A percentile compares a stretch with the other conserved stretches of the same genome.
These are phyloP conservation scores for Sinocyclocheilus maitianheensis DNA, from an alignment of 2,113 vertebrate species.

Conservation along the genomic window DNA sequence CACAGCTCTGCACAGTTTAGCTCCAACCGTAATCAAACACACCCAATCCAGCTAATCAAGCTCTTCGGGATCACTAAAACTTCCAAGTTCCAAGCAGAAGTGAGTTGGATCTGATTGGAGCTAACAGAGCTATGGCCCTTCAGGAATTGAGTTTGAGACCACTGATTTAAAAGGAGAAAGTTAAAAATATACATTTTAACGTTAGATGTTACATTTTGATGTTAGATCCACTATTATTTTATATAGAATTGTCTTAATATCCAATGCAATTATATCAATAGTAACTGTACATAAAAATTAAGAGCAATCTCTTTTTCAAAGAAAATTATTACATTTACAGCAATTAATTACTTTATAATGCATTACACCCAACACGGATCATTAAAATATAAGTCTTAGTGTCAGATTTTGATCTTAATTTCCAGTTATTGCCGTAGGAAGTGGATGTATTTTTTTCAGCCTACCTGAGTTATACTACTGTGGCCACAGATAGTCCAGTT, in stretches of 20 bases:
- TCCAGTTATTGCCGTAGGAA: not conserved
- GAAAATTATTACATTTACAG: not conserved
- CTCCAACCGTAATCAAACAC: too few species aligned
- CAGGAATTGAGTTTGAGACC: too few species aligned
- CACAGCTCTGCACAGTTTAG: too few species aligned
- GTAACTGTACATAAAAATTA: not conserved
- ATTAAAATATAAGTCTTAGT: not conserved
- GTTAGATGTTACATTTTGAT: not conserved
- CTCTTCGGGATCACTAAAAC: too few species aligned
- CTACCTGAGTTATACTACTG: conserved; percentile 61
- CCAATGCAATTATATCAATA: not conserved
- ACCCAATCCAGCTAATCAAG: too few species aligned
- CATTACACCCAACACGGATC: not conserved
- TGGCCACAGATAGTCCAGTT: conserved; percentile 75
- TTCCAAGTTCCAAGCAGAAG: too few species aligned
- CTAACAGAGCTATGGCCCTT: too few species aligned
- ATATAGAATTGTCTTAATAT: not conserved
- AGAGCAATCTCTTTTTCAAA: not conserved
- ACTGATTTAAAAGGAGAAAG: too few species aligned
- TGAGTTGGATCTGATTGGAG: too few species aligned
- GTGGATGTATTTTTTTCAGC: not conserved
- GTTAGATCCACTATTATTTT: not conserved
- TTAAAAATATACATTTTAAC: not conserved
- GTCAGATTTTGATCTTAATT: not conserved
- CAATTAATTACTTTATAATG: not conserved